Evolutionary conservation across 2,888 invertebrate genomes (phyloP).

Genomic region (Aricia artaxerxes): DNA sequence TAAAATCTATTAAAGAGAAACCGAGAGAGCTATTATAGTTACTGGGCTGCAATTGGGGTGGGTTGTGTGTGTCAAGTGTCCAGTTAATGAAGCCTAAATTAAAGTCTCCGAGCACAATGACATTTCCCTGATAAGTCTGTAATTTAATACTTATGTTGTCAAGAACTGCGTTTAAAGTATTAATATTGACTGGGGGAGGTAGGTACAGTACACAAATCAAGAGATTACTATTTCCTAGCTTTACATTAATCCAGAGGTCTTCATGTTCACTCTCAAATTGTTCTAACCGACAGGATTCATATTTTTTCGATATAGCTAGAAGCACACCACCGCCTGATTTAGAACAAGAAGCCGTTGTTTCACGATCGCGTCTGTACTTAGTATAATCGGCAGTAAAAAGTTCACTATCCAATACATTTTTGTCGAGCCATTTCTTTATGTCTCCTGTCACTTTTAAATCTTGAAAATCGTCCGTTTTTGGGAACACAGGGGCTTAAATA

Average conservation of each 20-base stretch:
- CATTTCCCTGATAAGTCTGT: conserved; percentile 22
- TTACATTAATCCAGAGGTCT: conserved; percentile 28
- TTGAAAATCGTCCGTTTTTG: too few relatives aligned
- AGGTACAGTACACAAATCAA: conserved; percentile 24
- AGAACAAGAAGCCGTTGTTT: not conserved
- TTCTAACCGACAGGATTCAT: conserved; percentile 16
- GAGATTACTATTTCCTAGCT: not conserved
- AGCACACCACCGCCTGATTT: conserved; percentile 22
- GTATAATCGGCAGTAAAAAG: conserved; percentile 29
- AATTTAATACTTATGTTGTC: conserved; percentile 25
- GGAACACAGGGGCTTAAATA: too few relatives aligned
- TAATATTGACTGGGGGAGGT: conserved; percentile 26
- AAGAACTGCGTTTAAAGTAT: conserved; percentile 9
- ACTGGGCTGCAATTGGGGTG: not conserved
- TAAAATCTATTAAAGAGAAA: conserved; percentile 16
- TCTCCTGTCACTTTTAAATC: too few relatives aligned
- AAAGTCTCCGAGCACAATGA: conserved; percentile 32
- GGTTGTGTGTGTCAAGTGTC: not conserved
- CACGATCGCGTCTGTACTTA: conserved; percentile 23
- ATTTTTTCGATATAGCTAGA: conserved; percentile 23
- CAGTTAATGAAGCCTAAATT: conserved; percentile 32
- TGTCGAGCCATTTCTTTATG: conserved; percentile 29
- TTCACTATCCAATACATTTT: conserved; percentile 33
- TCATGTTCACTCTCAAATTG: conserved; percentile 30
- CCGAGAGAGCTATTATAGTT: conserved; percentile 18